phyloP scores from a whole-genome alignment of 2,797 vertebrate species.

The Sylvilagus floridanus region DNA sequence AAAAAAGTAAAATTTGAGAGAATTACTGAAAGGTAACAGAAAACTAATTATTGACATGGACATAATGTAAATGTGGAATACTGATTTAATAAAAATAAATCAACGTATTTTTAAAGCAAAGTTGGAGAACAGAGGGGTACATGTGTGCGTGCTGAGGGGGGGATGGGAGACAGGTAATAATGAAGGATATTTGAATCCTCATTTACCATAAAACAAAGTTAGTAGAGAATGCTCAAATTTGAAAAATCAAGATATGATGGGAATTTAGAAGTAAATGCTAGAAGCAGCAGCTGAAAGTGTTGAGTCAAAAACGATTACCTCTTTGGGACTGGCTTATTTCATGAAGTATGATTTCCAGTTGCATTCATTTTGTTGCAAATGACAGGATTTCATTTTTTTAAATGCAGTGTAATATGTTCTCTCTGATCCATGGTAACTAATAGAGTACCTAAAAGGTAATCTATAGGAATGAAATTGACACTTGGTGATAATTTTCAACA shows the following conservation, averaged over 20 bases:
- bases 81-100: constrained; percentile 25
- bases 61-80: neutral
- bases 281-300: constrained; percentile 7
- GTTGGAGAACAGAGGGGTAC: neutral
- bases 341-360: too few relatives aligned
- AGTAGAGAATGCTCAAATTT: neutral
- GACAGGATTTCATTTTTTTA: too few relatives aligned
- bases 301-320: neutral
- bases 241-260: constrained; percentile 18
- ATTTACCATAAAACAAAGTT: neutral
- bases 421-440: too few relatives aligned
- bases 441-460: too few relatives aligned
- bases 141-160: neutral
- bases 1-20: neutral
- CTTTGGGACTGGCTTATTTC: too few relatives aligned
- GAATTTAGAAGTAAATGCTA: constrained; percentile 36
- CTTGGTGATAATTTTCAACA: too few relatives aligned
- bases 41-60: constrained; percentile 19
- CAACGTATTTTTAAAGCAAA: neutral
- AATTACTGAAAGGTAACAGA: neutral
- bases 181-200: neutral
- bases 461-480: too few relatives aligned
- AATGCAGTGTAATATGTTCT: too few relatives aligned
- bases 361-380: too few relatives aligned
- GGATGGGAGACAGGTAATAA: neutral